Evolutionary conservation across 2,888 invertebrate species (phyloP).

Genomic region (Harpagoxenus sublaevis): DNA sequence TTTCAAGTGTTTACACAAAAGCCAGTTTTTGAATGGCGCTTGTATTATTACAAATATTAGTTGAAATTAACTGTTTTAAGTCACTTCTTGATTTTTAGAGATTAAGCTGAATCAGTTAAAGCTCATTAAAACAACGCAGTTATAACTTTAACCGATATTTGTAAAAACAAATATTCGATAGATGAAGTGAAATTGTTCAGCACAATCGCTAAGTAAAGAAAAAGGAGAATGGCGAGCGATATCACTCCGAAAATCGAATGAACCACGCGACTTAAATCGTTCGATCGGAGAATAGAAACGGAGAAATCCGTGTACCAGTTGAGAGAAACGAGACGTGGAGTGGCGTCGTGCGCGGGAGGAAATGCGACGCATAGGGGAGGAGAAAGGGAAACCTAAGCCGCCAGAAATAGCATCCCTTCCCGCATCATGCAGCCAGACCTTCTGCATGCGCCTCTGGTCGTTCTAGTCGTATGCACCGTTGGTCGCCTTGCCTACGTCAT

Average conservation of each 20-base stretch:
- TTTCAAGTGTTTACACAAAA: neutral
- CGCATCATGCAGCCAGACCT: conserved; percentile 70
- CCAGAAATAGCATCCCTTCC: conserved; percentile 82
- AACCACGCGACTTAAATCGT: neutral
- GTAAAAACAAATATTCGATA: neutral
- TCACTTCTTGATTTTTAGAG: neutral
- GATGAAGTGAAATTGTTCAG: neutral
- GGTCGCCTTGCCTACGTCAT: conserved; percentile 69
- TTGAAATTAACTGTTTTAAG: neutral
- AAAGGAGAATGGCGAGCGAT: neutral
- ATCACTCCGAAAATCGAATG: neutral
- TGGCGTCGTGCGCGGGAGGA: conserved; percentile 47
- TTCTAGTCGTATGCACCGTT: conserved; percentile 77
- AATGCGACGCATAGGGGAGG: conserved; percentile 57
- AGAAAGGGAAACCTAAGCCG: conserved; percentile 74
- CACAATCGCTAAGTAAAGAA: neutral
- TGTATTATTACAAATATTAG: neutral
- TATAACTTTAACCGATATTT: neutral
- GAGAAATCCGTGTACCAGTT: conserved; percentile 23
- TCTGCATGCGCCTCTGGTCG: conserved; percentile 71
- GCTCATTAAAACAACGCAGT: neutral
- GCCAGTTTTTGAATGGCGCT: too few species aligned
- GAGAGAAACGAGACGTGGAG: conserved; percentile 51
- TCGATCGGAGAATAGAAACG: conserved; percentile 14
- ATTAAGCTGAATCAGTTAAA: neutral